Percentiles rank a stretch among this genome's conserved stretches.
phyloP scores from a whole-genome alignment of 1,140 invertebrate genomes.

The Saccostrea glomerata region DNA sequence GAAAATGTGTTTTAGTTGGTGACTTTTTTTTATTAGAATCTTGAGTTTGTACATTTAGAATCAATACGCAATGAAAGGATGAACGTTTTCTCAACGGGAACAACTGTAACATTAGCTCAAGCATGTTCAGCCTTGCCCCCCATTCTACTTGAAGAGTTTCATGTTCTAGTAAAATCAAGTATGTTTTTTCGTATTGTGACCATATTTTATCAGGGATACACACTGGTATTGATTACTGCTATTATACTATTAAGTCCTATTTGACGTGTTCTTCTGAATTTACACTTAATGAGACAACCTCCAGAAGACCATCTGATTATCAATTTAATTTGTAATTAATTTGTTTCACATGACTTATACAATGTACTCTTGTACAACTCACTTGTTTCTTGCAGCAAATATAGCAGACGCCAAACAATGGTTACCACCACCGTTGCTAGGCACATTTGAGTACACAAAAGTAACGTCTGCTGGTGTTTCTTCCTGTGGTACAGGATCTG shows the following conservation, averaged over 20 bases:
- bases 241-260: too few relatives aligned
- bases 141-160: slow-evolving; percentile 4
- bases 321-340: too few relatives aligned
- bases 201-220: too few relatives aligned
- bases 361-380: too few relatives aligned
- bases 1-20: not conserved
- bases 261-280: too few relatives aligned
- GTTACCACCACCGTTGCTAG: slow-evolving; percentile 42
- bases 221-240: too few relatives aligned
- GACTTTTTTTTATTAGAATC: too few relatives aligned
- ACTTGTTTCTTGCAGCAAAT: not conserved
- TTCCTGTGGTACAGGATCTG: slow-evolving; percentile 44
- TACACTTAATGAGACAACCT: too few relatives aligned
- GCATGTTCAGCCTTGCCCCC: not conserved
- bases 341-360: too few relatives aligned
- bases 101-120: not conserved
- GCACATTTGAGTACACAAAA: slow-evolving; percentile 41
- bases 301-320: too few relatives aligned
- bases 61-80: not conserved
- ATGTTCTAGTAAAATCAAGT: not conserved
- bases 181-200: not conserved
- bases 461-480: slow-evolving; percentile 14
- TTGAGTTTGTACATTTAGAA: too few relatives aligned
- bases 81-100: not conserved
- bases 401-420: slow-evolving; percentile 42